Evolutionary conservation across 2,888 invertebrate species (phyloP).

Genomic region (Hemicrepidius hirtus): DNA sequence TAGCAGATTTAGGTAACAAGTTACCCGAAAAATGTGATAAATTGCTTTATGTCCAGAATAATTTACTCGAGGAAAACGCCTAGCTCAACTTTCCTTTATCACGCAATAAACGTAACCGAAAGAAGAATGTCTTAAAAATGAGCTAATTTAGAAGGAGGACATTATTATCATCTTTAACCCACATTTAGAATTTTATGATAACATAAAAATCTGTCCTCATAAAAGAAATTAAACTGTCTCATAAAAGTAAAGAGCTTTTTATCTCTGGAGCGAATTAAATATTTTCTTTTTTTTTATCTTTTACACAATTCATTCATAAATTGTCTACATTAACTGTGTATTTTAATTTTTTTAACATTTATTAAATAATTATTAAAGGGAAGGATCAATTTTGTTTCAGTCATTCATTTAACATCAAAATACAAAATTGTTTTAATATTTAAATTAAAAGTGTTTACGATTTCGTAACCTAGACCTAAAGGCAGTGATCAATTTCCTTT

Average conservation of each 20-base stretch:
- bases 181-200: conserved; percentile 10
- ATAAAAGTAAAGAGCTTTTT: conserved; percentile 14
- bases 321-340: too few relatives aligned
- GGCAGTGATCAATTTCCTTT: not conserved
- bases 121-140: conserved; percentile 5
- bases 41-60: conserved; percentile 22
- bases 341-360: too few relatives aligned
- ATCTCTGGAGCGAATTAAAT: conserved; percentile 2
- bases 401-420: too few relatives aligned
- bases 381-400: too few relatives aligned
- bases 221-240: conserved; percentile 14
- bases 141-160: not conserved
- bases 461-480: too few relatives aligned
- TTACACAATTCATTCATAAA: not conserved
- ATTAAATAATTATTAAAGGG: too few relatives aligned
- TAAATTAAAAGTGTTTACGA: too few relatives aligned
- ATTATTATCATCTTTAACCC: conserved; percentile 12
- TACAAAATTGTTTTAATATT: too few relatives aligned
- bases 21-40: conserved; percentile 34
- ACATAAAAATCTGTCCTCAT: conserved; percentile 14
- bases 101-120: conserved; percentile 21
- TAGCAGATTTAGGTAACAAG: conserved; percentile 23
- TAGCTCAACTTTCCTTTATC: conserved; percentile 18
- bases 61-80: conserved; percentile 20
- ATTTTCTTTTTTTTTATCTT: conserved; percentile 4